Conservation (phyloP, 2,113 vertebrate genomes). For the Eulemur rufifrons region DNA sequence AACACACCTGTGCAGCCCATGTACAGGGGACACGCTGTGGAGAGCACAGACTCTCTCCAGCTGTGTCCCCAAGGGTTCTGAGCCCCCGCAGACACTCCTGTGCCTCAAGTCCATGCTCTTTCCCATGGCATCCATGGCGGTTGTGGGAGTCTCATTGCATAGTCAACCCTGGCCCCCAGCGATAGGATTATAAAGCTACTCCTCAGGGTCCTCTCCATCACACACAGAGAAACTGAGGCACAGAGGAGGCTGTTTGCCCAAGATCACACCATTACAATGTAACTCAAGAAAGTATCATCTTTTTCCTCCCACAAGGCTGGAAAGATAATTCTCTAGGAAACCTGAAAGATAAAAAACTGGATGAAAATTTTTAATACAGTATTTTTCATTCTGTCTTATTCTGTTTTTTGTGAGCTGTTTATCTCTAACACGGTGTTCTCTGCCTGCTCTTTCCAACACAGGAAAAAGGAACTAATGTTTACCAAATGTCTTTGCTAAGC, state of each 20-base stretch:
- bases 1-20: neutral
- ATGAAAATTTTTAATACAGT: neutral
- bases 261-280: neutral
- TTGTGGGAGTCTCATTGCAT: neutral
- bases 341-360: neutral
- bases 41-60: neutral
- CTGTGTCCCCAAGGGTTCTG: neutral
- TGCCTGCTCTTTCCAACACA: neutral
- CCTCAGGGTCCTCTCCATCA: neutral
- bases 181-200: neutral
- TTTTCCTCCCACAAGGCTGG: neutral
- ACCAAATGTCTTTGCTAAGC: neutral
- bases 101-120: neutral
- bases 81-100: neutral
- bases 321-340: neutral
- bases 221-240: constrained; percentile 19
- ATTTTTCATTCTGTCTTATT: neutral
- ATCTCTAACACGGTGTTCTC: neutral
- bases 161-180: neutral
- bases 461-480: neutral
- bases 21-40: no score
- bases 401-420: neutral
- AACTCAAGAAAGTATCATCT: neutral
- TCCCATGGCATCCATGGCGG: neutral
- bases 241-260: neutral